Conservation (phyloP, 2,888 invertebrate genomes). For the Deroplatys truncata region DNA sequence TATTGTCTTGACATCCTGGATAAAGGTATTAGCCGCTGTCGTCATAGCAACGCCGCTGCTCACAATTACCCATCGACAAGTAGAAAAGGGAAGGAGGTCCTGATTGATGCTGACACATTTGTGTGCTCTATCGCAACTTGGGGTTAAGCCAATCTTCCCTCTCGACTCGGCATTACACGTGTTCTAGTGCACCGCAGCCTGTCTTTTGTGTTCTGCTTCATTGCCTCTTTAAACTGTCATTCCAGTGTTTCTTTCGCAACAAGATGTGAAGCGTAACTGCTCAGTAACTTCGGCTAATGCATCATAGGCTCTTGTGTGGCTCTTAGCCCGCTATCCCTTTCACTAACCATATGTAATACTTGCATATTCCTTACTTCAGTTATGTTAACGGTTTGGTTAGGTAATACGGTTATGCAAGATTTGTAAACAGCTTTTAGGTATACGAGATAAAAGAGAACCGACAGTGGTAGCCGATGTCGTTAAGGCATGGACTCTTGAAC, state of each 20-base stretch:
- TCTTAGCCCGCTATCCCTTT: too few species aligned
- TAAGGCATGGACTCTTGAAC: too few species aligned
- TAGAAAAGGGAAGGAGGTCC: not conserved
- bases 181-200: not conserved
- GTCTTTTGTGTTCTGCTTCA: slow-evolving; percentile 8
- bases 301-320: too few species aligned
- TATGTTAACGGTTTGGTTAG: too few species aligned
- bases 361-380: too few species aligned
- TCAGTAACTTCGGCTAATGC: too few species aligned
- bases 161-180: not conserved
- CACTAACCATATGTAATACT: too few species aligned
- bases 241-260: not conserved
- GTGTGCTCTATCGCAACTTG: slow-evolving; percentile 4
- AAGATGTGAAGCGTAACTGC: too few species aligned
- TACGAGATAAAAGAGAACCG: too few species aligned
- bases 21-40: not conserved
- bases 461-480: too few species aligned
- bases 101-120: not conserved
- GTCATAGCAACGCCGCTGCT: not conserved
- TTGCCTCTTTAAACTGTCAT: slow-evolving; percentile 1
- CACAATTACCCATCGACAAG: not conserved
- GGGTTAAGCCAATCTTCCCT: slow-evolving; percentile 2
- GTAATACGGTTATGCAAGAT: too few species aligned
- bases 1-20: not conserved
- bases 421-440: too few species aligned